These are phyloP conservation scores for Trissolcus basalis DNA, from an alignment of 1,140 invertebrate species.

Conservation along the genomic window DNA sequence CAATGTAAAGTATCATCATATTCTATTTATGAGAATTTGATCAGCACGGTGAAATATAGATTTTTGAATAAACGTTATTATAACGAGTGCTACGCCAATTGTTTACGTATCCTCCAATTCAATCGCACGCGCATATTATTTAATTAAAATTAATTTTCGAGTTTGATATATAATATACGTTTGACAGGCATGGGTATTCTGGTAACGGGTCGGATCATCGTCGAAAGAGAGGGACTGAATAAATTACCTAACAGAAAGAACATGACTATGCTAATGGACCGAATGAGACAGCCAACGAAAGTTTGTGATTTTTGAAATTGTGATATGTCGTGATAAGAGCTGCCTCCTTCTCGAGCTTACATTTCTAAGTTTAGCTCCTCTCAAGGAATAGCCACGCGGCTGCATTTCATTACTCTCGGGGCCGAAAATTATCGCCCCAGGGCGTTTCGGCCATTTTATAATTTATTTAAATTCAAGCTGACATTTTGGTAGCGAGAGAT, in stretches of 20 bases:
- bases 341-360: conserved; percentile 37
- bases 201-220: conserved; percentile 34
- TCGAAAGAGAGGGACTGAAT: conserved; percentile 42
- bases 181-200: conserved; percentile 36
- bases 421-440: conserved; percentile 36
- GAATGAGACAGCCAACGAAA: conserved; percentile 50
- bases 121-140: too few relatives aligned
- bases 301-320: conserved; percentile 50
- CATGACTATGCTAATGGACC: conserved; percentile 54
- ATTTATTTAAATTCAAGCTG: conserved; percentile 23
- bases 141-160: too few relatives aligned
- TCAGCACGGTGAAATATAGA: conserved; percentile 6
- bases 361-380: conserved; percentile 40
- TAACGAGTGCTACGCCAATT: neutral
- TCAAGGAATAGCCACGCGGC: conserved; percentile 23
- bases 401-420: conserved; percentile 40
- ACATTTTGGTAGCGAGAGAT: conserved; percentile 20
- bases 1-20: conserved; percentile 35
- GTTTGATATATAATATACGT: conserved; percentile 39
- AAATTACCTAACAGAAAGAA: conserved; percentile 52
- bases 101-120: too few relatives aligned
- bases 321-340: conserved; percentile 52
- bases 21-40: conserved; percentile 40
- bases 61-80: conserved; percentile 4
- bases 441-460: conserved; percentile 1